Percentiles rank a stretch among this genome's conserved stretches.
Conservation (phyloP, 1,140 invertebrate species). For the Polypedilum pembai region DNA sequence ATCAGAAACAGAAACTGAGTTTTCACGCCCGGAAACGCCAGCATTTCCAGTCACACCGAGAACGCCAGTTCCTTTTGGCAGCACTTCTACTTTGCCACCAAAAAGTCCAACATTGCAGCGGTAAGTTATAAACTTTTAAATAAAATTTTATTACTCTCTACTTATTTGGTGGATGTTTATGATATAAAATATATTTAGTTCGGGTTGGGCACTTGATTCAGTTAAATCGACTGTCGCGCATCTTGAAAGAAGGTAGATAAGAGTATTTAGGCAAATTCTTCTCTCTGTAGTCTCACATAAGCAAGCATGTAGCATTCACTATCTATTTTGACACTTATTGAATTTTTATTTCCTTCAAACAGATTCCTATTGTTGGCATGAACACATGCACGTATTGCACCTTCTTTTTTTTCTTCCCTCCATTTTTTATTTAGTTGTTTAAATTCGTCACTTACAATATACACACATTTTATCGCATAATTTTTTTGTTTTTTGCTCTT, state of each 20-base stretch:
- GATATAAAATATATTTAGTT: slow-evolving; percentile 5
- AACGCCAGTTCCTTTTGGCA: slow-evolving; percentile 60
- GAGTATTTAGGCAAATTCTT: neutral
- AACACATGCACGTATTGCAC: slow-evolving; percentile 36
- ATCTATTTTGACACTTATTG: neutral
- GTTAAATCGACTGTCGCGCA: slow-evolving; percentile 19
- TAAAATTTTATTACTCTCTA: no score
- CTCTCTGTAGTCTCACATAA: neutral
- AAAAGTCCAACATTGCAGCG: slow-evolving; percentile 65
- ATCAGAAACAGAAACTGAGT: slow-evolving; percentile 50
- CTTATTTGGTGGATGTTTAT: neutral
- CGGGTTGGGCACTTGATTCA: slow-evolving; percentile 7
- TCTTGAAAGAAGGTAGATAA: neutral
- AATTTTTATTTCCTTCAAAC: neutral
- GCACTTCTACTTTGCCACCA: slow-evolving; percentile 50
- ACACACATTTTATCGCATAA: no score
- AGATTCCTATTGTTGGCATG: neutral
- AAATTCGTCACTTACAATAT: no score
- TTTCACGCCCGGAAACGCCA: slow-evolving; percentile 70
- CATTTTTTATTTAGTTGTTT: no score
- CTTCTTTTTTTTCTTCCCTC: no score
- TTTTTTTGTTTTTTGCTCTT: no score
- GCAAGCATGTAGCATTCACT: neutral
- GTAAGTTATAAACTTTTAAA: slow-evolving; percentile 43
- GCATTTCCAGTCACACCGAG: slow-evolving; percentile 82